Evolutionary conservation across 2,888 invertebrate genomes (phyloP).

Genomic region (Leucania comma): DNA sequence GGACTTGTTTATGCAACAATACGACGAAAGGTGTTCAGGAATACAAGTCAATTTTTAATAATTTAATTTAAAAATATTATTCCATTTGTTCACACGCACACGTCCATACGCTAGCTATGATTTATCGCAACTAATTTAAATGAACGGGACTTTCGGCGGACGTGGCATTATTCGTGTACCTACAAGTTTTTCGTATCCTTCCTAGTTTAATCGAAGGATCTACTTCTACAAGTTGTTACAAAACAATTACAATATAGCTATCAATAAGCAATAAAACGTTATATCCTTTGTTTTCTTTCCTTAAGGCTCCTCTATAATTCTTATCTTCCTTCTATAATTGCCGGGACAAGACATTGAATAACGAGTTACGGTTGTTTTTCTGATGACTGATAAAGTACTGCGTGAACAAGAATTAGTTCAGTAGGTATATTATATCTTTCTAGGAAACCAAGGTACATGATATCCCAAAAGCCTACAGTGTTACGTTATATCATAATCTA

Average conservation of each 20-base stretch:
- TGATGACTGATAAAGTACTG: too few species aligned
- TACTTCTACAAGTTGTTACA: conserved; percentile 35
- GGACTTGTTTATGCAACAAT: conserved; percentile 38
- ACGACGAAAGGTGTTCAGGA: conserved; percentile 36
- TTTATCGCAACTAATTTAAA: conserved; percentile 52
- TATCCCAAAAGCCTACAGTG: neutral
- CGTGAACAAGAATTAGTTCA: neutral
- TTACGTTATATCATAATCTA: neutral
- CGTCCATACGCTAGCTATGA: conserved; percentile 32
- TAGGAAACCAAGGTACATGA: neutral
- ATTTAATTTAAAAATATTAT: conserved; percentile 53
- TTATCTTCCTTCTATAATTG: conserved; percentile 26
- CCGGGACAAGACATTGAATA: conserved; percentile 1
- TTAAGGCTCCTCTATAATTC: too few species aligned
- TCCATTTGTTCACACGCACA: conserved; percentile 45
- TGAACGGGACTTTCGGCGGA: conserved; percentile 42
- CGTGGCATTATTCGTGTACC: conserved; percentile 29
- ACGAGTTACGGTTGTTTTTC: neutral
- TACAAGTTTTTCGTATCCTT: conserved; percentile 58
- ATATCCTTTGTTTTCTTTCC: conserved; percentile 43
- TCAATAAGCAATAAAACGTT: conserved; percentile 38
- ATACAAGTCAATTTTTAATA: conserved; percentile 47
- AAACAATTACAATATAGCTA: conserved; percentile 48
- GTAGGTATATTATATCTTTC: neutral
- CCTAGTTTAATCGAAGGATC: conserved; percentile 51